phyloP scores from a whole-genome alignment of 2,797 vertebrate species.

The Rhinella marina region DNA sequence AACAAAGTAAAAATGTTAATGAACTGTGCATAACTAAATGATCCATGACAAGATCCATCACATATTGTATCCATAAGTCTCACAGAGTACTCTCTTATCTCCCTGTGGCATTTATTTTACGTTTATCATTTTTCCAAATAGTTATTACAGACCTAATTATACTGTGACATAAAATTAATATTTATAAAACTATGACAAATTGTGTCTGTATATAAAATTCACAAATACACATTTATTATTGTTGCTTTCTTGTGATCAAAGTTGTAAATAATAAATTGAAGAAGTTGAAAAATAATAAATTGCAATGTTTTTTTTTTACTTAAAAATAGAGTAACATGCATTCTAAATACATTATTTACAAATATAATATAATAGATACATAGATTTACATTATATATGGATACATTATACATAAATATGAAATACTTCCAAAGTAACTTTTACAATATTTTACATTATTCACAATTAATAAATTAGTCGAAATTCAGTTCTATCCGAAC shows the following conservation, averaged over 20 bases:
- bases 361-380: not conserved
- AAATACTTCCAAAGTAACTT: not conserved
- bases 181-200: not conserved
- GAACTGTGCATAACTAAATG: constrained; percentile 46
- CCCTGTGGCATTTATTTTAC: constrained; percentile 23
- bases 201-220: not conserved
- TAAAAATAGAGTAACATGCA: not conserved
- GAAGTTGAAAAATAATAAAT: not conserved
- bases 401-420: not conserved
- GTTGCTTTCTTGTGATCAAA: not conserved
- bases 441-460: not conserved
- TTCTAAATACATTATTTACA: not conserved
- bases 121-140: constrained; percentile 21
- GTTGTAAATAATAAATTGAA: too few species aligned
- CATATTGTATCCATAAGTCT: constrained; percentile 34
- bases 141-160: constrained; percentile 28
- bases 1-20: constrained; percentile 53
- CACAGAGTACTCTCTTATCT: constrained; percentile 31
- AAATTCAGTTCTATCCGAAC: too few species aligned
- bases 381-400: not conserved
- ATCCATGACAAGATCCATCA: constrained; percentile 38
- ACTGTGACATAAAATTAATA: constrained; percentile 2
- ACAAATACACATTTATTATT: not conserved
- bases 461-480: too few species aligned
- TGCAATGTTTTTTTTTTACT: not conserved